Evolutionary conservation across 37 sponge, comb jelly and placozoan species (phyloP).

Genomic region (Cladorhizidae sp.): DNA sequence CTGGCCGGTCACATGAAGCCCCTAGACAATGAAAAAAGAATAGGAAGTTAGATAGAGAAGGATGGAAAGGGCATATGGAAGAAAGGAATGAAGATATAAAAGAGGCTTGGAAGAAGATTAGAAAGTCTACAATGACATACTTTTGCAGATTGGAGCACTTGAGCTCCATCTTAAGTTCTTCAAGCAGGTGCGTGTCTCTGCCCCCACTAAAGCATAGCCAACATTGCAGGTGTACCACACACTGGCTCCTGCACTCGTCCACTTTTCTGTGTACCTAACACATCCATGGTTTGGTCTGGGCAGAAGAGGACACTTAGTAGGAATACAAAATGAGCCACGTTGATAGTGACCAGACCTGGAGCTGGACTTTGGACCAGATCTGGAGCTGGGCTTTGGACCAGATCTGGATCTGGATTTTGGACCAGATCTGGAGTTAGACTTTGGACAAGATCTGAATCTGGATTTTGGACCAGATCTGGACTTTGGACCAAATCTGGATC

Average conservation of each 20-base stretch:
- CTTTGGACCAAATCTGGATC: too few relatives aligned
- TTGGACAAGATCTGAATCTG: too few relatives aligned
- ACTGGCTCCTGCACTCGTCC: conserved; percentile 16
- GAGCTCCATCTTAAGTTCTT: conserved; percentile 45
- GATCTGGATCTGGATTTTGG: not conserved
- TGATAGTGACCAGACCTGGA: too few relatives aligned
- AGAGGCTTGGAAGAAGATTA: not conserved
- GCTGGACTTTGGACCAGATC: too few relatives aligned
- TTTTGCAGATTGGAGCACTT: conserved; percentile 37
- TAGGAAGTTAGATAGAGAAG: not conserved
- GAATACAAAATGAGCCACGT: too few relatives aligned
- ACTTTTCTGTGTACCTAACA: conserved; percentile 5
- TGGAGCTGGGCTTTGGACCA: too few relatives aligned
- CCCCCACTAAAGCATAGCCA: conserved; percentile 48
- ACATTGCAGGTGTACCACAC: conserved; percentile 46
- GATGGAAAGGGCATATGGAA: not conserved
- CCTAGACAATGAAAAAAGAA: not conserved
- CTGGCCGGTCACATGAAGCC: conserved; percentile 1
- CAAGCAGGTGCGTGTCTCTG: conserved; percentile 24
- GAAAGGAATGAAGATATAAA: not conserved
- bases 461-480: not conserved
- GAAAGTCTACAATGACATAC: conserved; percentile 47
- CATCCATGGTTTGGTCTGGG: conserved; percentile 33
- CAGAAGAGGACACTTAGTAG: conserved; percentile 18
- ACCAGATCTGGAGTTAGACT: too few relatives aligned